These are phyloP conservation scores for Alcis repandata DNA, from an alignment of 2,888 invertebrate species.

Conservation along the genomic window DNA sequence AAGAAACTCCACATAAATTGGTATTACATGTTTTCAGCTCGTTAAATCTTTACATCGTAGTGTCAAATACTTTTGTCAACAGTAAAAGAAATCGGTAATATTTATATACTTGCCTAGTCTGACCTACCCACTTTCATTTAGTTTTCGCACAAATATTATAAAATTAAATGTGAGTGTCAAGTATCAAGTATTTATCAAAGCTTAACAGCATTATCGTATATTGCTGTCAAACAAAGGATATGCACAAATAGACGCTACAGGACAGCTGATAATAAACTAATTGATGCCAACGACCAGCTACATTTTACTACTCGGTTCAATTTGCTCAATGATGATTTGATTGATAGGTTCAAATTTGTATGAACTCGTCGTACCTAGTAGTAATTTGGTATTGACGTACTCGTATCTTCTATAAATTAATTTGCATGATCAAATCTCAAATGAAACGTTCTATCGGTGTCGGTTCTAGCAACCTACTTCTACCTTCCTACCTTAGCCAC, in stretches of 20 bases:
- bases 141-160: neutral
- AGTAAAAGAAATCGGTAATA: constrained; percentile 42
- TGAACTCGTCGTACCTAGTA: too few relatives aligned
- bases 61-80: constrained; percentile 21
- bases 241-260: neutral
- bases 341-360: too few relatives aligned
- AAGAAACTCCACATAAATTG: neutral
- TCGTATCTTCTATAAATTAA: too few relatives aligned
- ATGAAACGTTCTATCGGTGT: constrained; percentile 5
- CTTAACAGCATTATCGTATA: constrained; percentile 5
- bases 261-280: constrained; percentile 16
- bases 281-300: constrained; percentile 6
- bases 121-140: constrained; percentile 20
- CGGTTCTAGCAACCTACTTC: neutral
- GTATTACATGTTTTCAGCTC: neutral
- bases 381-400: too few relatives aligned
- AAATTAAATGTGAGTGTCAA: neutral
- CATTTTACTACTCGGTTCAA: constrained; percentile 7
- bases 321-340: constrained; percentile 2
- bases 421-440: neutral
- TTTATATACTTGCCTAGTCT: neutral
- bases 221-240: constrained; percentile 17
- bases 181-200: neutral
- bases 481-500: constrained; percentile 31
- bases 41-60: neutral